Conservation (phyloP, 37 sponge, comb jelly and placozoan species). For the Diacarnus erythraeanus region DNA sequence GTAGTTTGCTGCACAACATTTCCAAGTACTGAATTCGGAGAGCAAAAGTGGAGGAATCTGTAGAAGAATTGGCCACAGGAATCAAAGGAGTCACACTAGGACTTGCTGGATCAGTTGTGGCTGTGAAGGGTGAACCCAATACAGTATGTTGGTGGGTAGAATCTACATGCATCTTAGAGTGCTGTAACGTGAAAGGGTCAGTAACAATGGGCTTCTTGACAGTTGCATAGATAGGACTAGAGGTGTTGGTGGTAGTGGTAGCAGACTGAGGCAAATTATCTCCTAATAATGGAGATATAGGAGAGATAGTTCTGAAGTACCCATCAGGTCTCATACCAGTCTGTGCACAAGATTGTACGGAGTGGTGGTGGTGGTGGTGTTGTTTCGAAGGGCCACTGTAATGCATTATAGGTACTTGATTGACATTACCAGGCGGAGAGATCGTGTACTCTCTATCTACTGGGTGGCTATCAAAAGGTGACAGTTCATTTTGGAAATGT, state of each 20-base stretch:
- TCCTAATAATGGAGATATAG: neutral
- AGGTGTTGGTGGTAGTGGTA: neutral
- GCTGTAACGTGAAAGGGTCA: neutral
- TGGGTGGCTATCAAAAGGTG: neutral
- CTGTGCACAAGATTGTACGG: neutral
- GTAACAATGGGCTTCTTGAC: neutral
- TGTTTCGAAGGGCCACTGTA: too few species aligned
- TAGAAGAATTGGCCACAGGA: neutral
- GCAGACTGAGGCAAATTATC: neutral
- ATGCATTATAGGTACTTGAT: too few species aligned
- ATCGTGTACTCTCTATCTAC: too few species aligned
- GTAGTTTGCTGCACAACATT: conserved; percentile 7
- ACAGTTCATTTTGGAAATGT: neutral
- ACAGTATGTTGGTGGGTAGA: neutral
- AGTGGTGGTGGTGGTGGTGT: neutral
- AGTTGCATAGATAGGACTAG: neutral
- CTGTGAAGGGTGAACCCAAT: neutral
- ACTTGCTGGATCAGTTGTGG: neutral
- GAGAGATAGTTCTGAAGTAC: neutral
- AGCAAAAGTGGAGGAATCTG: neutral
- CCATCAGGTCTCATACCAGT: neutral
- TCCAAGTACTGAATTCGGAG: conserved; percentile 21
- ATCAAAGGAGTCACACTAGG: neutral
- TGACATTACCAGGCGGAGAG: too few species aligned
- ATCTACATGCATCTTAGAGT: neutral